Conservation (phyloP, 2,797 vertebrate genomes). For the Nasua narica region DNA sequence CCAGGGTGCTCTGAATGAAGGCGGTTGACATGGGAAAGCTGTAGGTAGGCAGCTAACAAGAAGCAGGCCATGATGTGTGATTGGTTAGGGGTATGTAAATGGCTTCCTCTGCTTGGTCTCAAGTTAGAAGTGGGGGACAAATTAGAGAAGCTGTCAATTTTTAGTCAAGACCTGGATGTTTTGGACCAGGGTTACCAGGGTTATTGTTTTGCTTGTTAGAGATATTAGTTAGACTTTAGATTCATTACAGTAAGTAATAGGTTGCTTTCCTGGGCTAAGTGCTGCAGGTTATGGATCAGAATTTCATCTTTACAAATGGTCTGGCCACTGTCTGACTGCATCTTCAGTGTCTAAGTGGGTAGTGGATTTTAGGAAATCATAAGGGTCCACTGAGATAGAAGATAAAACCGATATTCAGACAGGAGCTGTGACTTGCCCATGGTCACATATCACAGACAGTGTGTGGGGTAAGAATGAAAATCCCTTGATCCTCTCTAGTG, state of each 20-base stretch:
- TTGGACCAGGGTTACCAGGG: background rate
- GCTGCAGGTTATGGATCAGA: background rate
- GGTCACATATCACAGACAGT: background rate
- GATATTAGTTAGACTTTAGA: background rate
- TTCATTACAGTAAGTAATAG: background rate
- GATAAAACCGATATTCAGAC: background rate
- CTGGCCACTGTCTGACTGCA: background rate
- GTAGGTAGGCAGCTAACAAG: background rate
- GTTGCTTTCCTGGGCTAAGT: background rate
- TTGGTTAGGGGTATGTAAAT: background rate
- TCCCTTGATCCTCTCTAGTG: background rate
- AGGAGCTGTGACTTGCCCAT: background rate
- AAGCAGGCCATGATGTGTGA: background rate
- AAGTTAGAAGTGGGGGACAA: background rate
- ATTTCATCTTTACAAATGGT: background rate
- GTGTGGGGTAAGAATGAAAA: background rate
- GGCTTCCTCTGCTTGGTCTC: background rate
- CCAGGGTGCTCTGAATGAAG: background rate
- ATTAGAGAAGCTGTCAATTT: background rate
- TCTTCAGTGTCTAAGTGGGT: background rate
- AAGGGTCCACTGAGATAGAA: background rate
- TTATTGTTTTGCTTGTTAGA: background rate
- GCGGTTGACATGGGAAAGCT: background rate
- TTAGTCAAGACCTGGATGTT: background rate
- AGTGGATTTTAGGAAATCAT: background rate